Percentiles rank a stretch among this genome's conserved stretches.
These are phyloP conservation scores for Ennomos fuscantarius DNA, from an alignment of 2,888 invertebrate genomes.

Conservation along the genomic window DNA sequence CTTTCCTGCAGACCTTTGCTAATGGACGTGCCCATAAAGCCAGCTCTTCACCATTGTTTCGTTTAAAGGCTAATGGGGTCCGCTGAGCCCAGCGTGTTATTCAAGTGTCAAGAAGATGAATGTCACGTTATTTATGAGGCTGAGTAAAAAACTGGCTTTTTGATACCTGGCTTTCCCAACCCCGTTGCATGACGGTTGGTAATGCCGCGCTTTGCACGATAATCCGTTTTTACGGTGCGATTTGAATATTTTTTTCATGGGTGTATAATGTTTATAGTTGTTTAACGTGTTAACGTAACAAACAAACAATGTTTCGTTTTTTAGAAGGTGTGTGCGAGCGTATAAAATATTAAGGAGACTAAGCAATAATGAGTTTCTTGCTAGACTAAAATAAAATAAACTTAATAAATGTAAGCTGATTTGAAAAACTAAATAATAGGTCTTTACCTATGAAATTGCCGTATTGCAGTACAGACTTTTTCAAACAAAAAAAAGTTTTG, in stretches of 20 bases:
- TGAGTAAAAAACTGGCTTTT: conserved; percentile 60
- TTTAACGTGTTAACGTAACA: conserved; percentile 6
- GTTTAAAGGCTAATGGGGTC: conserved; percentile 76
- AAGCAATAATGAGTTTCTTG: no score
- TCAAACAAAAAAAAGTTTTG: no score
- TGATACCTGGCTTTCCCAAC: conserved; percentile 49
- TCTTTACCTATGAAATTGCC: no score
- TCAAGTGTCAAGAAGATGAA: conserved; percentile 81
- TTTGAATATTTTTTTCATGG: conserved; percentile 50
- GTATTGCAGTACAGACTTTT: no score
- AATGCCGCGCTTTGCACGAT: conserved; percentile 48
- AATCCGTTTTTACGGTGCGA: conserved; percentile 50
- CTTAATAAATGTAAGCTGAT: no score
- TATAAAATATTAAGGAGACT: no score
- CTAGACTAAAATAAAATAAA: no score
- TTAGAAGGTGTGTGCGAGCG: not conserved
- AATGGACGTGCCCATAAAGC: conserved; percentile 64
- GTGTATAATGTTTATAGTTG: conserved; percentile 45
- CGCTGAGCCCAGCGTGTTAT: conserved; percentile 67
- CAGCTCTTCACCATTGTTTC: conserved; percentile 67
- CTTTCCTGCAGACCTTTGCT: conserved; percentile 57
- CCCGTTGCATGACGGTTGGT: conserved; percentile 51
- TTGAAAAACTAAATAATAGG: no score
- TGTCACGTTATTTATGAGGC: conserved; percentile 77
- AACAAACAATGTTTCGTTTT: conserved; percentile 2